phyloP scores from a whole-genome alignment of 2,888 invertebrate genomes.

The Syritta pipiens region DNA sequence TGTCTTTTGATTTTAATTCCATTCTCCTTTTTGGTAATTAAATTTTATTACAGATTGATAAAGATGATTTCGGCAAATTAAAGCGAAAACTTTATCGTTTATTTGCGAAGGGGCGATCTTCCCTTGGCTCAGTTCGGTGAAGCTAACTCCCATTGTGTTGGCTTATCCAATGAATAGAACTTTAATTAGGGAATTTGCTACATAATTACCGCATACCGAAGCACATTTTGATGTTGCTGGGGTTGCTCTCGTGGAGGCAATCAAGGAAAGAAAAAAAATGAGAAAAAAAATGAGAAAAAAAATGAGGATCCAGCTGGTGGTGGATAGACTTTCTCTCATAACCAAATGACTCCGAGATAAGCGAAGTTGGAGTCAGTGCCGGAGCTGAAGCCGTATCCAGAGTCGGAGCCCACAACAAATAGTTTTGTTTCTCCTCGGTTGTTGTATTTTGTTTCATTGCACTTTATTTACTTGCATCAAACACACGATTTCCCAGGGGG shows the following conservation, averaged over 20 bases:
- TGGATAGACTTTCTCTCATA: slow-evolving; percentile 19
- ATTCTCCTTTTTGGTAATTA: slow-evolving; percentile 54
- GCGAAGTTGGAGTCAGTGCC: too few relatives aligned
- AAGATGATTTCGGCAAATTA: slow-evolving; percentile 63
- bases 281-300: background rate
- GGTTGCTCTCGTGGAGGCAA: slow-evolving; percentile 1
- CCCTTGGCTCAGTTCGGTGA: too few relatives aligned
- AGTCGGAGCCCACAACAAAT: background rate
- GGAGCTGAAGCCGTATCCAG: too few relatives aligned
- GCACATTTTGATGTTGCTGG: slow-evolving; percentile 21
- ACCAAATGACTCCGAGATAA: slow-evolving; percentile 24
- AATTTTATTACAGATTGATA: slow-evolving; percentile 67
- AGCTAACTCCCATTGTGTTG: too few relatives aligned
- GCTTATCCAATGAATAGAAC: slow-evolving; percentile 46
- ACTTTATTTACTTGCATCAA: slow-evolving; percentile 42
- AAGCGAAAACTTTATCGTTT: slow-evolving; percentile 58
- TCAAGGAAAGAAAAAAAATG: slow-evolving; percentile 7
- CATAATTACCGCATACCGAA: slow-evolving; percentile 41
- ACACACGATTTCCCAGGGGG: slow-evolving; percentile 18
- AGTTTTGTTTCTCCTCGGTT: background rate
- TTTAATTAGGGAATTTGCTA: slow-evolving; percentile 57
- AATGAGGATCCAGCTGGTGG: too few relatives aligned
- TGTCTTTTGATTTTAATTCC: slow-evolving; percentile 59
- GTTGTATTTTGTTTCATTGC: slow-evolving; percentile 33
- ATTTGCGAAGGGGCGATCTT: background rate